Evolutionary conservation across 2,113 vertebrate species (phyloP), one percentile per base, ranked within the genome.

Genomic region (Clinocottus analis): DNA sequence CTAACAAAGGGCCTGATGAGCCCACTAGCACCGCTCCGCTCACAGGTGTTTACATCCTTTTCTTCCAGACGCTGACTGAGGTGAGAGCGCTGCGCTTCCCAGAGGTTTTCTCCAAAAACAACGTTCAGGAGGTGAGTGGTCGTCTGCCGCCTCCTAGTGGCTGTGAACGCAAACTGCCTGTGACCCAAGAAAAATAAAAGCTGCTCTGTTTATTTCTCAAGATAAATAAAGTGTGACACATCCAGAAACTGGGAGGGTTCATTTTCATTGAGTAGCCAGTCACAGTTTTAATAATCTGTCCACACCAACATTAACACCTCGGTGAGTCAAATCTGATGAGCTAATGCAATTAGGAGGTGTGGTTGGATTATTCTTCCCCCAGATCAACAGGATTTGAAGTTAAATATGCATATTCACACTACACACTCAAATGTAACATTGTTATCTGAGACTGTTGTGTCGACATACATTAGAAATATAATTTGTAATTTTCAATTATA

Each of bases 11-110:
- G 25, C 21, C 67, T 83, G 79, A 66, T 85, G 53, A 78, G 55
- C 45, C 45, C 75, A 35, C 56, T 74, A 68, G 63, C 68, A 9
- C 56, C 3, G 56, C 72, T 77, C 29, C 10, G 7, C 83, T 91
- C 81, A 89, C 80, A 83, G 82, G 77, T 91, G 90, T 87, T 86
- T 87, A 72, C 84, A 23, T 84, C 70, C 64, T 87, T n/a, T 47
- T 79, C 41, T 79, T 83, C 86, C 92, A 99, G 98, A 97, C 95
- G 1, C 94, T 99, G 92, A 98, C 95, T 31, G 97, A 98, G 88
- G 97, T 99, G 73, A 94, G 98, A 75, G 94, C 90, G 55, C 90
- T 97, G 89, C 95, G 93, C 64, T 98, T 99, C 91, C 98, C 98
- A 19, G 84, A 87, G 16, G 51, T 95, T 0, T 99, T 99, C 93